Conservation (phyloP, 2,113 vertebrate genomes). For the Salminus brasiliensis region DNA sequence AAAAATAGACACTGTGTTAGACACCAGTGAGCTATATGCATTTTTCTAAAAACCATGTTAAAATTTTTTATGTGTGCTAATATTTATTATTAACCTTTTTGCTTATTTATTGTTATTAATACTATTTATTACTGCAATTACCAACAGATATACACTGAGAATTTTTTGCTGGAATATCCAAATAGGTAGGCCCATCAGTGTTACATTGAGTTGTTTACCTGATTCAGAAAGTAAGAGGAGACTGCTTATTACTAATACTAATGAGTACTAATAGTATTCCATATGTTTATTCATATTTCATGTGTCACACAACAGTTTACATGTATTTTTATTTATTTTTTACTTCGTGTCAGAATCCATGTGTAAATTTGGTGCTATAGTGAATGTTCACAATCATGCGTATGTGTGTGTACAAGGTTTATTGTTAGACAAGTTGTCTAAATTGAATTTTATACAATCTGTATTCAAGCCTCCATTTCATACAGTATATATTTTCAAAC, state of each 20-base stretch:
- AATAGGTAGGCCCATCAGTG: neutral
- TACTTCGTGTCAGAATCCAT: conserved; percentile 3
- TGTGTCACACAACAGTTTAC: conserved; percentile 13
- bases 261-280: conserved; percentile 20
- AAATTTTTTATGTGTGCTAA: neutral
- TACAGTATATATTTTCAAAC: neutral
- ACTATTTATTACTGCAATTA: conserved; percentile 20
- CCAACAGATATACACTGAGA: neutral
- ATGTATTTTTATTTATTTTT: neutral
- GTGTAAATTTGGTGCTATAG: conserved; percentile 31
- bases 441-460: too few species aligned
- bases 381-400: neutral
- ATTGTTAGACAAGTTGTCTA: neutral
- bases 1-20: conserved; percentile 48
- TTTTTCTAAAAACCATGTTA: conserved; percentile 10
- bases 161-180: neutral
- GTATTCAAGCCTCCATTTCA: neutral
- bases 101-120: conserved; percentile 5
- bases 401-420: neutral
- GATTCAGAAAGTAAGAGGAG: neutral
- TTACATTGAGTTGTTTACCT: neutral
- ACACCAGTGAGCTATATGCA: neutral
- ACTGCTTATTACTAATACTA: neutral
- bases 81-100: conserved; percentile 20
- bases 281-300: neutral